A percentile compares a stretch with the other conserved stretches of the same genome.
Evolutionary conservation across 2,888 invertebrate genomes (phyloP).

Genomic region (Heliconius erato): DNA sequence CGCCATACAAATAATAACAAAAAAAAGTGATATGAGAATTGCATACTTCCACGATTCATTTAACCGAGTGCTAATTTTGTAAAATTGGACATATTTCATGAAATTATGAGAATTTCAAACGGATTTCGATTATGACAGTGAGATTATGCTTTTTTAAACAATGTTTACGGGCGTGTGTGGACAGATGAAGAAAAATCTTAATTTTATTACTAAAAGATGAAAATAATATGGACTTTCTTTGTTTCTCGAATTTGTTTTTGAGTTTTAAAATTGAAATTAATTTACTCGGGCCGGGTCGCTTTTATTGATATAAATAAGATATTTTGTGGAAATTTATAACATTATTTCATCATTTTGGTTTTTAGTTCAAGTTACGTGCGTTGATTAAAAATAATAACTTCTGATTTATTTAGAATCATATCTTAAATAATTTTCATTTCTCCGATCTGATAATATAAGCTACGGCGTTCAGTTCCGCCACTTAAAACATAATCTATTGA

Average conservation of each 20-base stretch:
- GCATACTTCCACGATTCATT: constrained; percentile 54
- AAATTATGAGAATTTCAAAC: constrained; percentile 43
- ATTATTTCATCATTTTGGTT: constrained; percentile 9
- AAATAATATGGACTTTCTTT: constrained; percentile 18
- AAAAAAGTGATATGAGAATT: constrained; percentile 47
- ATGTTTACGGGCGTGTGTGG: constrained; percentile 54
- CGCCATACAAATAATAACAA: constrained; percentile 32
- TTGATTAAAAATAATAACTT: neutral
- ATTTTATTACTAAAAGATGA: constrained; percentile 26
- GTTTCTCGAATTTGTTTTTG: constrained; percentile 38
- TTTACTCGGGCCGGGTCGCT: neutral
- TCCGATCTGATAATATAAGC: too few species aligned
- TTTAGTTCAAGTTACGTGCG: neutral
- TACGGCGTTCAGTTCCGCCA: too few species aligned
- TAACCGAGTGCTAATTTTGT: constrained; percentile 63
- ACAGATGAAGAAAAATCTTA: constrained; percentile 40
- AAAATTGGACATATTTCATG: constrained; percentile 60
- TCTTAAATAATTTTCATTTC: too few species aligned
- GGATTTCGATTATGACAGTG: constrained; percentile 57
- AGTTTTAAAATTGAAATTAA: constrained; percentile 5
- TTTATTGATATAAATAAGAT: constrained; percentile 10
- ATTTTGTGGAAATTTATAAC: constrained; percentile 15
- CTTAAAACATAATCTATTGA: too few species aligned
- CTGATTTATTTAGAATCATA: neutral
- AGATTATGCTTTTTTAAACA: constrained; percentile 53